Percentiles rank a stretch among this genome's conserved stretches.
These are phyloP conservation scores for Hyperoodon ampullatus DNA, from an alignment of 2,113 vertebrate genomes.

Conservation along the genomic window DNA sequence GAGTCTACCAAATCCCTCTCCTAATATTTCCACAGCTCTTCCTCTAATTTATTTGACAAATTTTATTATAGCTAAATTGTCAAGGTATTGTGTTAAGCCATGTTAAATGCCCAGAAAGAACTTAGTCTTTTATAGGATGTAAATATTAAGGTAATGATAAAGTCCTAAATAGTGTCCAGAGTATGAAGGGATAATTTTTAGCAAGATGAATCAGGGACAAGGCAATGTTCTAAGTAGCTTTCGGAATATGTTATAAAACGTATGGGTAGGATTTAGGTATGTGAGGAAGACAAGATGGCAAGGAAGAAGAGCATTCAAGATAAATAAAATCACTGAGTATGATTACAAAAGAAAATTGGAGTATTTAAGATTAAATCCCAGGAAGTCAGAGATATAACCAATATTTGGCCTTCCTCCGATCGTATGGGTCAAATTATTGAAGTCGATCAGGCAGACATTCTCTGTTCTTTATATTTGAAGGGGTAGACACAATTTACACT, in stretches of 20 bases:
- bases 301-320: not conserved
- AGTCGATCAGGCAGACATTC: not conserved
- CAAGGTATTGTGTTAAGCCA: conserved; percentile 52
- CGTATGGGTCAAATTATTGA: not conserved
- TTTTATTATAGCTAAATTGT: conserved; percentile 60
- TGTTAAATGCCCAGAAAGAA: conserved; percentile 50
- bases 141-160: conserved; percentile 54
- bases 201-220: not conserved
- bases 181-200: not conserved
- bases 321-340: not conserved
- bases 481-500: not conserved
- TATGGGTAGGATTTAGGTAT: not conserved
- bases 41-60: conserved; percentile 63
- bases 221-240: not conserved
- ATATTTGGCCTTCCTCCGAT: not conserved
- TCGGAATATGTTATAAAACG: not conserved
- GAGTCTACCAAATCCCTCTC: conserved; percentile 60
- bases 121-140: conserved; percentile 7
- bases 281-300: not conserved
- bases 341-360: not conserved
- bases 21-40: conserved; percentile 52
- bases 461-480: not conserved
- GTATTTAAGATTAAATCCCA: not conserved
- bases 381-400: not conserved
- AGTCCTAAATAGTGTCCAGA: conserved; percentile 1